phyloP scores from a whole-genome alignment of 2,113 vertebrate genomes.

The Tychaedon coryphoeus region DNA sequence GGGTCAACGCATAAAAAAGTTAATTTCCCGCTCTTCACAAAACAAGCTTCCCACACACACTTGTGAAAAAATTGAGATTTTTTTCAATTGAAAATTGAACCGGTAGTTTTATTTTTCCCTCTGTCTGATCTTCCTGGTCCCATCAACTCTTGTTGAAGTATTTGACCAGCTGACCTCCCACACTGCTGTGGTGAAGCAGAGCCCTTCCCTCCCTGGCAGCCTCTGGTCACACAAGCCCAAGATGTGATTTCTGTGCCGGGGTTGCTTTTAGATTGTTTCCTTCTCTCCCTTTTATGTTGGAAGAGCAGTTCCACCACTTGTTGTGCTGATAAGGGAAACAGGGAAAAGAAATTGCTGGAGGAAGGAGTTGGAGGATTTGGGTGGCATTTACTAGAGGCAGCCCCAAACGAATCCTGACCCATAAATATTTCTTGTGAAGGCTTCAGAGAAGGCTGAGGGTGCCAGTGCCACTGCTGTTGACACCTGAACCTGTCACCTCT shows the following conservation, averaged over 20 bases:
- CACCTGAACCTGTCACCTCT: neutral
- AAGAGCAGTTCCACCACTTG: neutral
- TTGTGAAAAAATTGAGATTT: neutral
- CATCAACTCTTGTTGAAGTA: neutral
- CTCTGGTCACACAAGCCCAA: neutral
- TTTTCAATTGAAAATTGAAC: neutral
- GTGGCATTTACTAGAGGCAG: neutral
- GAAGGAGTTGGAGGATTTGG: neutral
- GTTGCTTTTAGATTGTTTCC: neutral
- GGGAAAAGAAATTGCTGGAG: neutral
- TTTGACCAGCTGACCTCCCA: neutral
- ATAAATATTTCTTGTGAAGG: neutral
- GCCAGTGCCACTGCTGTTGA: neutral
- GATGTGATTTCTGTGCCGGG: rapidly evolving
- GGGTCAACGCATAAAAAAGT: neutral
- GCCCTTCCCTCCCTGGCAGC: neutral
- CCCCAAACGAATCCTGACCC: neutral
- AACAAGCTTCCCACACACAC: neutral
- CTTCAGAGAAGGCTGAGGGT: neutral
- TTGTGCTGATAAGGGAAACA: neutral
- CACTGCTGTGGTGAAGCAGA: neutral
- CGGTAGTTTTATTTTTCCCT: neutral
- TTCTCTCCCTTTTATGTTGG: neutral
- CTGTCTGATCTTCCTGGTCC: neutral
- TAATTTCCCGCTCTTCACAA: neutral